Conservation (phyloP, 1,140 invertebrate species). For the Drosophila simulans region DNA sequence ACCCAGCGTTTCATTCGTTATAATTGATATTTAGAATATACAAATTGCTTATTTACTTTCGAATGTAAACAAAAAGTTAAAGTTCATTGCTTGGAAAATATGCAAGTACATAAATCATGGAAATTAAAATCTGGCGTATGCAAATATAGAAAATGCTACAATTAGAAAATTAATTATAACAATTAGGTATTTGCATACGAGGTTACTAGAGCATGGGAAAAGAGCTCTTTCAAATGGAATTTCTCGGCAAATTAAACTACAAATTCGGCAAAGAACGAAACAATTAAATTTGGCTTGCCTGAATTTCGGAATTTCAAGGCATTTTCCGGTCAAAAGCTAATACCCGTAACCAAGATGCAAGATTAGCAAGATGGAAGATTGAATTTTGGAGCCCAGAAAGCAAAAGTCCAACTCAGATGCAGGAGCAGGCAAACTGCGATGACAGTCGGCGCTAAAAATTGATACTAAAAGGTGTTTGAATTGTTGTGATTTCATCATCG, state of each 20-base stretch:
- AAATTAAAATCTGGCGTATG: not conserved
- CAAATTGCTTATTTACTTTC: not conserved
- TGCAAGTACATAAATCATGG: not conserved
- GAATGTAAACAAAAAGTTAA: not conserved
- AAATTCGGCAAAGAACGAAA: not conserved
- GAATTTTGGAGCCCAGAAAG: not conserved
- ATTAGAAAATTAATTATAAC: slow-evolving; percentile 3
- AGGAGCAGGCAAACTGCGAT: slow-evolving; percentile 9
- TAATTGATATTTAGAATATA: not conserved
- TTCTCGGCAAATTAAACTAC: not conserved
- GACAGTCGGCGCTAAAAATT: slow-evolving; percentile 69
- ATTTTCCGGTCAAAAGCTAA: not conserved
- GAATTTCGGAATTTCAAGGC: not conserved
- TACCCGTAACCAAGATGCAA: slow-evolving; percentile 4
- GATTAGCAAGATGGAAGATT: slow-evolving; percentile 7
- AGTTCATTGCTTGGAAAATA: not conserved
- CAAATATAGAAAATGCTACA: not conserved
- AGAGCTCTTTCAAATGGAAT: not conserved
- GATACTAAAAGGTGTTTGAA: slow-evolving; percentile 83
- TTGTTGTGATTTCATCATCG: slow-evolving; percentile 82
- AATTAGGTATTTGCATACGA: not conserved
- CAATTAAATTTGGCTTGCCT: not conserved
- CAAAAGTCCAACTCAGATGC: too few relatives aligned
- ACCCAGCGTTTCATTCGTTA: not conserved
- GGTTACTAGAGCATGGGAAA: slow-evolving; percentile 3